Percentiles rank a stretch among this genome's conserved stretches.
These are phyloP conservation scores for Microplitis demolitor DNA, from an alignment of 1,140 invertebrate species.

Conservation along the genomic window DNA sequence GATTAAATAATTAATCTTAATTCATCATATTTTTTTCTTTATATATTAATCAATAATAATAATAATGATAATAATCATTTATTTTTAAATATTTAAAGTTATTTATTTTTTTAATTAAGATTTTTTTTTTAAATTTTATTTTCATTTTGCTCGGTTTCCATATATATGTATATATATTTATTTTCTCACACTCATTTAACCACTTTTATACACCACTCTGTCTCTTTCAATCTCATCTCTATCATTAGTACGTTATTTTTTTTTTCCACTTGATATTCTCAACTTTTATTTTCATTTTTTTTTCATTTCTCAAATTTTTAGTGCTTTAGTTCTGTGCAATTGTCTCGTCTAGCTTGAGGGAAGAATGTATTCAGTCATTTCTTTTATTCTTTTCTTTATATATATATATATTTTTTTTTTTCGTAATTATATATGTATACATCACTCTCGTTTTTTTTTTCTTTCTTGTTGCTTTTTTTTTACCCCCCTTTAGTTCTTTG, in stretches of 20 bases:
- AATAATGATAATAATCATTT: too few relatives aligned
- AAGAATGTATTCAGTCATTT: not conserved
- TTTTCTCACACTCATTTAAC: slow-evolving; percentile 1
- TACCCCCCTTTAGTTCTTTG: too few relatives aligned
- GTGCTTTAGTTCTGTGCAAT: slow-evolving; percentile 35
- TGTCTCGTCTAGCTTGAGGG: slow-evolving; percentile 7
- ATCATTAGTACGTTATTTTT: slow-evolving; percentile 8
- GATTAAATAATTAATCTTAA: slow-evolving; percentile 31
- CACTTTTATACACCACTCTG: not conserved
- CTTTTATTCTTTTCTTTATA: not conserved
- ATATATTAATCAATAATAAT: slow-evolving; percentile 4
- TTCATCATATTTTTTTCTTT: slow-evolving; percentile 34
- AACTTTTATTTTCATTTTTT: slow-evolving; percentile 29
- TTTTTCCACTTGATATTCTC: slow-evolving; percentile 11
- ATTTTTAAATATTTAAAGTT: not conserved
- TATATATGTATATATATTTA: slow-evolving; percentile 6
- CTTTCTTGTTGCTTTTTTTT: not conserved
- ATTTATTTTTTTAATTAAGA: slow-evolving; percentile 11
- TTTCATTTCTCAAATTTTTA: slow-evolving; percentile 28
- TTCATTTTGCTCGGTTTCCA: not conserved
- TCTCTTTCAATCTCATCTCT: not conserved
- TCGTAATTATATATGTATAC: not conserved
- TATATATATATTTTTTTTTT: not conserved
- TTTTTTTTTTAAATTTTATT: not conserved
- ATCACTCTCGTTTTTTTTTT: not conserved